Conservation (phyloP, 2,113 vertebrate genomes). For the Psittacara wagleri region DNA sequence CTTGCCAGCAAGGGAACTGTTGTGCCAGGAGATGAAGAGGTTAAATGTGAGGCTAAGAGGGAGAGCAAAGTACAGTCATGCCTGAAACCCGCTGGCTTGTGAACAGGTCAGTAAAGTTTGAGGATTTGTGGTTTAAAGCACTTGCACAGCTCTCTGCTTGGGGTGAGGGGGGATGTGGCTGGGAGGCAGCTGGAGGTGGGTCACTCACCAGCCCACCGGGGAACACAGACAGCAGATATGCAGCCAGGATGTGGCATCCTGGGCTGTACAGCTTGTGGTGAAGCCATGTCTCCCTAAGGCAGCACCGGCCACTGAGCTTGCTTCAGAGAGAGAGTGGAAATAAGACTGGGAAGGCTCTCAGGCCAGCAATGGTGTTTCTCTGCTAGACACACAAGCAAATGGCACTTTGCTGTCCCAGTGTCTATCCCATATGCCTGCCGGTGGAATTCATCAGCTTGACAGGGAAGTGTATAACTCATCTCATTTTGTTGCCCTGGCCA, state of each 20-base stretch:
- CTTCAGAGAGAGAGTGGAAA: neutral
- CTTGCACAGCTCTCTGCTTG: neutral
- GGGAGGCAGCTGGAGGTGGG: neutral
- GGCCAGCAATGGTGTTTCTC: rapidly evolving
- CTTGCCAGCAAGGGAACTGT: neutral
- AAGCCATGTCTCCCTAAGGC: neutral
- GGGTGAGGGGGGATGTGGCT: rapidly evolving
- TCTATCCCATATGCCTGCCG: rapidly evolving
- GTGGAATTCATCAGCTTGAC: neutral
- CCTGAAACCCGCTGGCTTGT: neutral
- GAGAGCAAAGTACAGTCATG: neutral
- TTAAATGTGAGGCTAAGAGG: neutral
- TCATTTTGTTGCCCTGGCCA: rapidly evolving
- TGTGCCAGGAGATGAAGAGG: neutral
- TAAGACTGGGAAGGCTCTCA: neutral
- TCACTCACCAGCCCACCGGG: neutral
- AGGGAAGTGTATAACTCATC: rapidly evolving
- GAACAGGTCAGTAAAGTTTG: neutral
- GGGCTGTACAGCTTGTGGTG: neutral
- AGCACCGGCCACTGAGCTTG: rapidly evolving
- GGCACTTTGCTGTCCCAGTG: neutral
- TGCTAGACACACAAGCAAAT: rapidly evolving
- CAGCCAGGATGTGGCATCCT: neutral
- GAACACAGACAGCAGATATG: rapidly evolving
- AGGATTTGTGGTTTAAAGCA: neutral